Conservation (phyloP, 2,797 vertebrate species). For the Myiotriccus ornatus region DNA sequence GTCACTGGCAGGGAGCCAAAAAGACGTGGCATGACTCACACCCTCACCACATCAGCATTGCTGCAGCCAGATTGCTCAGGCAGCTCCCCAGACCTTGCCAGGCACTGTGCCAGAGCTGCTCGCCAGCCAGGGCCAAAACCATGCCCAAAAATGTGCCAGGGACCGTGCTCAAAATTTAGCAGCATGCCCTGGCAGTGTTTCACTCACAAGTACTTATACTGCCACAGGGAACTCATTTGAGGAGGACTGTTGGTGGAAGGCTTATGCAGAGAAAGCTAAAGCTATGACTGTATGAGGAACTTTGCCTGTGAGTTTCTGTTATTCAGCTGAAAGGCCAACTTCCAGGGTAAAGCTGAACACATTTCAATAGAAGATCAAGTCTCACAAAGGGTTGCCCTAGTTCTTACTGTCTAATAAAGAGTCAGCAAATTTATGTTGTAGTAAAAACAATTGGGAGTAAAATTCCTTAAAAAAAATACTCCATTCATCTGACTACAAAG, state of each 20-base stretch:
- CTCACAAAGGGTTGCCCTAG: conserved; percentile 56
- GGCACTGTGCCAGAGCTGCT: neutral
- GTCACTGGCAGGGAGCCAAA: neutral
- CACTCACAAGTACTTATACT: neutral
- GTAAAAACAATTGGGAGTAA: conserved; percentile 72
- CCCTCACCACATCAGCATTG: neutral
- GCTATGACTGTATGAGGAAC: neutral
- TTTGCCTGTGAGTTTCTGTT: neutral
- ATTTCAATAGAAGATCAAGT: conserved; percentile 49
- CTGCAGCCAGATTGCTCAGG: neutral
- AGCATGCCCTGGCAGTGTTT: neutral
- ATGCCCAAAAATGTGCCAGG: neutral
- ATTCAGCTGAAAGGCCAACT: neutral
- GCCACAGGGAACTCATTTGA: neutral
- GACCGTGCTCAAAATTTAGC: neutral
- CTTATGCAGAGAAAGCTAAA: neutral
- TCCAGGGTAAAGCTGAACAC: neutral
- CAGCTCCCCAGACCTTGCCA: neutral
- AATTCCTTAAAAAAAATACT: conserved; percentile 61
- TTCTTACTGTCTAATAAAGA: conserved; percentile 61
- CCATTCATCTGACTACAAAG: conserved; percentile 75
- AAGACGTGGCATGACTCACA: neutral
- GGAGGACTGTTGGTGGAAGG: neutral
- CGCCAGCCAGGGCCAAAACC: fast-evolving
- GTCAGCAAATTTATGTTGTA: conserved; percentile 73